Evolutionary conservation across 2,888 invertebrate genomes (phyloP).

Genomic region (Congeria kusceri): DNA sequence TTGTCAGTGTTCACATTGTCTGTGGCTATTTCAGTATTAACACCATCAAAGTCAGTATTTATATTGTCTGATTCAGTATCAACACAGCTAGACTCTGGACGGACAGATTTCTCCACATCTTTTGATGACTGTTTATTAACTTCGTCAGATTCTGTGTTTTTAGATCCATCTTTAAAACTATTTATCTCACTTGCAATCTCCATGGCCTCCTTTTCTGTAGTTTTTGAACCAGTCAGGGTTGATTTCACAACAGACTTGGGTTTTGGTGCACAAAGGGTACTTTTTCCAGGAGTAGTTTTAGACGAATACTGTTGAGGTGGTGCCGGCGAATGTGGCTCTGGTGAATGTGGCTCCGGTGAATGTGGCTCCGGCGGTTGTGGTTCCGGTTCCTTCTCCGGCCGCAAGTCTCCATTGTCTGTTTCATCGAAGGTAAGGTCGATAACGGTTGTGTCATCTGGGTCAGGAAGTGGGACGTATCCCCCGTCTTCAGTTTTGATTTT

Average conservation of each 20-base stretch:
- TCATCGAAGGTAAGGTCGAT: slow-evolving; percentile 67
- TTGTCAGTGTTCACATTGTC: slow-evolving; percentile 14
- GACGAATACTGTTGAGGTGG: neutral
- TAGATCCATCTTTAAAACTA: no score
- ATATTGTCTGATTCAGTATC: neutral
- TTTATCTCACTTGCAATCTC: no score
- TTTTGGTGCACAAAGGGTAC: neutral
- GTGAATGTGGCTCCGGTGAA: neutral
- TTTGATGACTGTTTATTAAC: no score
- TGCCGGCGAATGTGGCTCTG: neutral
- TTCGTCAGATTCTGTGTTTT: no score
- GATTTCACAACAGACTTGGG: neutral
- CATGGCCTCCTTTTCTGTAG: no score
- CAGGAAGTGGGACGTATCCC: slow-evolving; percentile 64
- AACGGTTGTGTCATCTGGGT: slow-evolving; percentile 32
- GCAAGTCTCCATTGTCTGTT: slow-evolving; percentile 16
- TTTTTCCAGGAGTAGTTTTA: slow-evolving; percentile 1
- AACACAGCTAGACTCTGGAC: neutral
- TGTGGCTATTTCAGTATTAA: neutral
- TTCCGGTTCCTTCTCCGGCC: neutral
- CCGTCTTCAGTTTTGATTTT: slow-evolving; percentile 76
- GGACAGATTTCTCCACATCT: slow-evolving; percentile 1
- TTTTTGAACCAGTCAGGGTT: no score
- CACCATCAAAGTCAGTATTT: neutral
- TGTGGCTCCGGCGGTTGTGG: neutral